Percentiles rank a stretch among this genome's conserved stretches.
These are phyloP conservation scores for Osmerus eperlanus DNA, from an alignment of 2,113 vertebrate species.

Conservation along the genomic window DNA sequence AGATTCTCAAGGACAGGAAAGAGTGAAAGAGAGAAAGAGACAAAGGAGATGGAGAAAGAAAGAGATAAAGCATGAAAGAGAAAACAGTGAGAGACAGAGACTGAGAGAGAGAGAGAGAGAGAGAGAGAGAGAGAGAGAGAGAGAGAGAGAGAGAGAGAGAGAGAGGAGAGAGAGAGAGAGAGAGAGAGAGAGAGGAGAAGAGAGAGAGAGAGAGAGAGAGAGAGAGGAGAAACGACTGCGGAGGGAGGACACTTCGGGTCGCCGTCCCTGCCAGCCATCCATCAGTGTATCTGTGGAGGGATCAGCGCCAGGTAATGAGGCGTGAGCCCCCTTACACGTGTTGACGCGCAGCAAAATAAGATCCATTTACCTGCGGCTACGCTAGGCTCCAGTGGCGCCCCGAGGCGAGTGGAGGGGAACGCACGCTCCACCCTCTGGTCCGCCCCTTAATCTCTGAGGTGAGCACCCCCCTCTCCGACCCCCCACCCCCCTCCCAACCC, in stretches of 20 bases:
- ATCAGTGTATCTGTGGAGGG: slow-evolving; percentile 65
- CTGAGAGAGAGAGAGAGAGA: slow-evolving; percentile 1
- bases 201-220: neutral
- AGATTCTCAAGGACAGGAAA: neutral
- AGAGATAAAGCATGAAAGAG: neutral
- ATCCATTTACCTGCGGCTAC: slow-evolving; percentile 73
- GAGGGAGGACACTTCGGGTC: slow-evolving; percentile 40
- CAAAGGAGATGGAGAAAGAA: neutral
- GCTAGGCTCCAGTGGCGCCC: slow-evolving; percentile 1
- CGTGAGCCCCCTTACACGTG: slow-evolving; percentile 74
- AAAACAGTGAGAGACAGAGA: neutral
- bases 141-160: too few relatives aligned
- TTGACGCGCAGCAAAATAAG: slow-evolving; percentile 77
- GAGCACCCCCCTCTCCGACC: neutral
- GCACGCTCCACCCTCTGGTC: slow-evolving; percentile 31
- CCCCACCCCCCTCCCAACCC: neutral
- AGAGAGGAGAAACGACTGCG: neutral
- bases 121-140: neutral
- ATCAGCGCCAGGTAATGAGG: slow-evolving; percentile 74
- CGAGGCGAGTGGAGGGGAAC: slow-evolving; percentile 40
- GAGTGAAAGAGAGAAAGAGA: slow-evolving; percentile 3
- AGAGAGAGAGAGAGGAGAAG: slow-evolving; percentile 2
- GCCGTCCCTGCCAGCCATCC: slow-evolving; percentile 59
- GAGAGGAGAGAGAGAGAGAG: neutral
- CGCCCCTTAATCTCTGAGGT: slow-evolving; percentile 22